Conservation (phyloP, 2,888 invertebrate species). For the Anodontia alba region DNA sequence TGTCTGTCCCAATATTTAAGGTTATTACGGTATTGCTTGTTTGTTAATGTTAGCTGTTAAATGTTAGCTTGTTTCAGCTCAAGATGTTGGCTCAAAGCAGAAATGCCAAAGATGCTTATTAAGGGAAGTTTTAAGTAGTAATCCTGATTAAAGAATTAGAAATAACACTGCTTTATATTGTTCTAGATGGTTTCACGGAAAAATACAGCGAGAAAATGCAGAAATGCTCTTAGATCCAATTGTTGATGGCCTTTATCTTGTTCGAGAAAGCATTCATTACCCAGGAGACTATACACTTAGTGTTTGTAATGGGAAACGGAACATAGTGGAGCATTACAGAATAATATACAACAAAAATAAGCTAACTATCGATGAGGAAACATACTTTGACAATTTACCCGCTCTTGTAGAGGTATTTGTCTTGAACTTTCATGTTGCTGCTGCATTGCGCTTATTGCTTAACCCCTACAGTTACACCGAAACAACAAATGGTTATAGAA, state of each 20-base stretch:
- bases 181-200: conserved; percentile 98
- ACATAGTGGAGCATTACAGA: conserved; percentile 98
- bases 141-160: too few relatives aligned
- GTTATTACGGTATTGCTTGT: too few relatives aligned
- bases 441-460: neutral
- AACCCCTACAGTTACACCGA: too few relatives aligned
- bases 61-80: too few relatives aligned
- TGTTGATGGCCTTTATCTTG: conserved; percentile 94
- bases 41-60: too few relatives aligned
- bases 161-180: conserved; percentile 44
- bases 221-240: conserved; percentile 92
- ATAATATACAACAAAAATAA: conserved; percentile 93
- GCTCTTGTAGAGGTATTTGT: conserved; percentile 93
- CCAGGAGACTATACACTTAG: conserved; percentile 99
- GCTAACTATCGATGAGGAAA: conserved; percentile 99
- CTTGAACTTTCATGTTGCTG: neutral
- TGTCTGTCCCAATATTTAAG: too few relatives aligned
- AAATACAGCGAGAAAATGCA: conserved; percentile 97
- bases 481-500: too few relatives aligned
- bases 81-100: too few relatives aligned
- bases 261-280: conserved; percentile 99
- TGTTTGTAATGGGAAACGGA: conserved; percentile 89
- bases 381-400: conserved; percentile 97
- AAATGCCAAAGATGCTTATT: too few relatives aligned
- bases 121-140: too few relatives aligned